Conservation (phyloP, 2,888 invertebrate genomes). For the Microdon myrmicae region DNA sequence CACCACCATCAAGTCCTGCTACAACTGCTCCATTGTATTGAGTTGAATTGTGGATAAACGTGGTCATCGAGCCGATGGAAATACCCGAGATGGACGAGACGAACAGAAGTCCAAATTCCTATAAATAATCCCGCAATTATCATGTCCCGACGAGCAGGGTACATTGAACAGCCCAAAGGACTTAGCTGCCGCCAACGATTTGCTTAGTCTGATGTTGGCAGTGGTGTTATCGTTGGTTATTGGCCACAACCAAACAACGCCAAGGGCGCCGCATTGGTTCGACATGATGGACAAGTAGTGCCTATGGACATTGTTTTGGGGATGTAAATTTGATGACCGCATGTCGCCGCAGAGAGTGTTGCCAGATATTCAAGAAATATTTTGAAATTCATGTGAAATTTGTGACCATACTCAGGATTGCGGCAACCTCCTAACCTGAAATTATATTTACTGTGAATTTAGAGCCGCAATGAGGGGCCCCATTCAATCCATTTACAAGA, state of each 20-base stretch:
- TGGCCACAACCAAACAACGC: constrained; percentile 4
- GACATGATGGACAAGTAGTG: constrained; percentile 32
- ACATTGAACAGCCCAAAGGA: constrained; percentile 17
- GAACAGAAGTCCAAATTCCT: constrained; percentile 40
- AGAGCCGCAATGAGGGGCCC: constrained; percentile 40
- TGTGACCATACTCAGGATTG: no score
- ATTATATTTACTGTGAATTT: no score
- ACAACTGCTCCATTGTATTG: constrained; percentile 36
- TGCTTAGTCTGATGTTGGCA: constrained; percentile 36
- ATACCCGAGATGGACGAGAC: constrained; percentile 32
- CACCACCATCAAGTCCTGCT: not conserved
- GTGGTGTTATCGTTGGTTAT: constrained; percentile 22
- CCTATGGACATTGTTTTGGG: not conserved
- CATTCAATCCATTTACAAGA: constrained; percentile 45
- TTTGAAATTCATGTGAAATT: no score
- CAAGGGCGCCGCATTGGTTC: constrained; percentile 37
- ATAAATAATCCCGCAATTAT: constrained; percentile 51
- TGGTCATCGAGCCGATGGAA: no score
- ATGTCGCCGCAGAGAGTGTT: no score
- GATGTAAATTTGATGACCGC: constrained; percentile 8
- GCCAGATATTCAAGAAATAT: no score
- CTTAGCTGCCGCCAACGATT: constrained; percentile 20
- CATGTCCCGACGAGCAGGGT: constrained; percentile 34
- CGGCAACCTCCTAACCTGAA: no score
- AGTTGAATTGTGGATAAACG: constrained; percentile 46